Conservation (phyloP, 1,140 invertebrate species). For the Pogonognathellus flavescens region DNA sequence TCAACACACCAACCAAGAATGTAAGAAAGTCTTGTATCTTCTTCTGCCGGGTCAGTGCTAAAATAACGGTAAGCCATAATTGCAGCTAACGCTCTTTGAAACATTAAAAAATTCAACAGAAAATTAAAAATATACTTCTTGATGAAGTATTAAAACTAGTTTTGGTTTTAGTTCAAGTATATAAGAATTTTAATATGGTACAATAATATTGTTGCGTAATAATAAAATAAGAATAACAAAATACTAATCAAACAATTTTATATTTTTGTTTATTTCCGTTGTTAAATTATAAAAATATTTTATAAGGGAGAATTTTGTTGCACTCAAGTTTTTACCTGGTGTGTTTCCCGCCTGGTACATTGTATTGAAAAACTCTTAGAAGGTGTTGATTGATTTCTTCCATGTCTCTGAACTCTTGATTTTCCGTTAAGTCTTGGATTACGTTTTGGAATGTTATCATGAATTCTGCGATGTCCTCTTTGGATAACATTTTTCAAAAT, state of each 20-base stretch:
- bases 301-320: too few species aligned
- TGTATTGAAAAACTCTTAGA: conserved; percentile 81
- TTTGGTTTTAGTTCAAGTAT: too few species aligned
- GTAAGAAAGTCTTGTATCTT: conserved; percentile 83
- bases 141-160: too few species aligned
- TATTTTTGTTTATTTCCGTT: too few species aligned
- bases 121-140: too few species aligned
- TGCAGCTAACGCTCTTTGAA: conserved; percentile 80
- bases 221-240: too few species aligned
- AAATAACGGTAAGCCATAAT: conserved; percentile 85
- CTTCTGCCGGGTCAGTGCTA: conserved; percentile 76
- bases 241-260: too few species aligned
- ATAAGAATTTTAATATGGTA: too few species aligned
- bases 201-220: too few species aligned
- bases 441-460: conserved; percentile 89
- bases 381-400: conserved; percentile 61
- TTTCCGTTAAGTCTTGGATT: conserved; percentile 81
- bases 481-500: conserved; percentile 69
- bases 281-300: too few species aligned
- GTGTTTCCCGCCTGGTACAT: conserved; percentile 80
- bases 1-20: conserved; percentile 95
- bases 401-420: conserved; percentile 67
- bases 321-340: conserved; percentile 75
- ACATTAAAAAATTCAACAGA: too few species aligned
- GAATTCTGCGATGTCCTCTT: conserved; percentile 87